Percentiles rank a stretch among this genome's conserved stretches.
phyloP scores from a whole-genome alignment of 2,797 vertebrate genomes.

The Myripristis murdjan region DNA sequence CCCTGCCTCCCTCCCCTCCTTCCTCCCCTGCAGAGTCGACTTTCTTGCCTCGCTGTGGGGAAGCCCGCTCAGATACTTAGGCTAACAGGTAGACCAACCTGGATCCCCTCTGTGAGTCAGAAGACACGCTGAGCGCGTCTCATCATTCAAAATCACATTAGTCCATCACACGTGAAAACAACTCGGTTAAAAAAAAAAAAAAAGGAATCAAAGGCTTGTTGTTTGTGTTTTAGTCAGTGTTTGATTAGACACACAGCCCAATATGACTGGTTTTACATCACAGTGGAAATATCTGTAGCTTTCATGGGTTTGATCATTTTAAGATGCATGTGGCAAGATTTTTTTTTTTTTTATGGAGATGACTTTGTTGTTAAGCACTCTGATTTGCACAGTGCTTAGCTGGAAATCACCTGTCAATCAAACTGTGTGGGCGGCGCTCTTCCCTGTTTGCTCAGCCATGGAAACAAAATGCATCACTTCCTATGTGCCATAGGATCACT shows the following conservation, averaged over 20 bases:
- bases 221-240: slow-evolving; percentile 39
- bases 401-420: too few relatives aligned
- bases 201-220: slow-evolving; percentile 63
- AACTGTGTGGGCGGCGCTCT: too few relatives aligned
- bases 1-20: slow-evolving; percentile 27
- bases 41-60: slow-evolving; percentile 55
- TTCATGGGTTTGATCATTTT: not conserved
- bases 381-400: too few relatives aligned
- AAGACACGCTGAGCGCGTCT: slow-evolving; percentile 52
- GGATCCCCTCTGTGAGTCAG: slow-evolving; percentile 58
- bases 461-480: too few relatives aligned
- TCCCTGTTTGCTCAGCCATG: too few relatives aligned
- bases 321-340: too few relatives aligned
- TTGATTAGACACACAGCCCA: slow-evolving; percentile 36
- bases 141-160: slow-evolving; percentile 73
- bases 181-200: slow-evolving; percentile 13
- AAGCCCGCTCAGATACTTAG: slow-evolving; percentile 57
- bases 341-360: too few relatives aligned
- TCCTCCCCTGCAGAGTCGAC: slow-evolving; percentile 39
- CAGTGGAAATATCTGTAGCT: slow-evolving; percentile 4
- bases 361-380: too few relatives aligned
- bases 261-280: slow-evolving; percentile 15
- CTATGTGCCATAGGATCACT: too few relatives aligned
- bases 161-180: slow-evolving; percentile 44
- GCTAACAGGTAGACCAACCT: slow-evolving; percentile 68